A percentile compares a stretch with the other conserved stretches of the same genome.
phyloP scores from a whole-genome alignment of 1,140 invertebrate species.

The Megathymus violae region DNA sequence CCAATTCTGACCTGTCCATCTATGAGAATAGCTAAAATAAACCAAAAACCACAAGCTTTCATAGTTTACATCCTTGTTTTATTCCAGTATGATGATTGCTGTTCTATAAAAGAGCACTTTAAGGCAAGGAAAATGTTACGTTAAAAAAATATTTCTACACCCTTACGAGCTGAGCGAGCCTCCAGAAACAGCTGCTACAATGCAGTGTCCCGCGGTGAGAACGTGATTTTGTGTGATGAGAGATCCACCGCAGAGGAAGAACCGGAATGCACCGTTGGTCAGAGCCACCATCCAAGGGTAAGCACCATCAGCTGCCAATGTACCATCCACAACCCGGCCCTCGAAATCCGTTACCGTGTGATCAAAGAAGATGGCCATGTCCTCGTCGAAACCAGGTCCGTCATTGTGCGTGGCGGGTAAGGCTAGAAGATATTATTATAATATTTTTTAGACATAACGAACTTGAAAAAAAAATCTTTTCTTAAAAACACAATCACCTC shows the following conservation, averaged over 20 bases:
- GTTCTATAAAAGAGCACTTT: too few relatives aligned
- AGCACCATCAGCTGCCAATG: slow-evolving; percentile 38
- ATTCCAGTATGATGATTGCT: too few relatives aligned
- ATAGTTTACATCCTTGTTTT: too few relatives aligned
- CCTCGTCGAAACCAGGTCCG: slow-evolving; percentile 8
- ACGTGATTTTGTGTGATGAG: slow-evolving; percentile 50
- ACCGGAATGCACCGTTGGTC: slow-evolving; percentile 44
- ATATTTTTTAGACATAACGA: too few relatives aligned
- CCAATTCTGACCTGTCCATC: too few relatives aligned
- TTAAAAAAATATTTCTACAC: too few relatives aligned
- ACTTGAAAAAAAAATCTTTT: too few relatives aligned
- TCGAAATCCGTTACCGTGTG: slow-evolving; percentile 37
- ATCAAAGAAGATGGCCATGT: slow-evolving; percentile 53
- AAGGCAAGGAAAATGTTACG: too few relatives aligned
- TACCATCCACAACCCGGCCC: slow-evolving; percentile 51
- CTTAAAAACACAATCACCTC: too few relatives aligned
- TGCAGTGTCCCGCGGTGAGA: slow-evolving; percentile 69
- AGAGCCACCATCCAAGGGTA: slow-evolving; percentile 63
- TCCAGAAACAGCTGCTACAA: slow-evolving; percentile 39
- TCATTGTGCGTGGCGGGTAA: background rate
- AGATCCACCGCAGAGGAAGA: slow-evolving; percentile 62
- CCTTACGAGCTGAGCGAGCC: slow-evolving; percentile 45
- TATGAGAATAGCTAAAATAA: too few relatives aligned
- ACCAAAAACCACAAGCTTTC: too few relatives aligned
- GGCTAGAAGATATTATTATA: too few relatives aligned